Percentiles rank a stretch among this genome's conserved stretches.
phyloP scores from a whole-genome alignment of 1,140 invertebrate species.

The Brachionus manjavacas region DNA sequence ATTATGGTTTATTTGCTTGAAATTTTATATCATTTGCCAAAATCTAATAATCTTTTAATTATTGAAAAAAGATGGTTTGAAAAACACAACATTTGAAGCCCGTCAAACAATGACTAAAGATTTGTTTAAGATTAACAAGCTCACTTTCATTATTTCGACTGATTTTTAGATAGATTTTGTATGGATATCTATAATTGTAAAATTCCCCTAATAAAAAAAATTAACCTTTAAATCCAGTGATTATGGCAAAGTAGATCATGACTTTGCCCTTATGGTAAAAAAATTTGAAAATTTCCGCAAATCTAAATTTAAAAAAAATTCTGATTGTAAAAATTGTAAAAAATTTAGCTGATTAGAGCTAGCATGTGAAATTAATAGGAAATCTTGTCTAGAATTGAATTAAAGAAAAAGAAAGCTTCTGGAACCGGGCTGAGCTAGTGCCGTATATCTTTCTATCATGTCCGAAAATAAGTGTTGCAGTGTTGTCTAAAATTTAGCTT shows the following conservation, averaged over 20 bases:
- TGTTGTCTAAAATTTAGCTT: neutral
- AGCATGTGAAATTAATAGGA: neutral
- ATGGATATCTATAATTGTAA: neutral
- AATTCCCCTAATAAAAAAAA: neutral
- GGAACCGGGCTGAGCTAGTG: neutral
- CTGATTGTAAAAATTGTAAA: neutral
- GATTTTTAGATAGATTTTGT: neutral
- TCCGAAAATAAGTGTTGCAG: neutral
- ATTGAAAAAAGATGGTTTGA: neutral
- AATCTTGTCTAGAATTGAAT: neutral
- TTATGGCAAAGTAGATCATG: neutral
- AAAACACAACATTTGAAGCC: neutral
- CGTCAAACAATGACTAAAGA: neutral
- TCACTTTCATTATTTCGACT: neutral
- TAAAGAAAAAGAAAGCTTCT: neutral
- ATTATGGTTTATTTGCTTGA: neutral
- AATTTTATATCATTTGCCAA: neutral
- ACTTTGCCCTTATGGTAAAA: neutral
- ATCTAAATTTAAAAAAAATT: neutral
- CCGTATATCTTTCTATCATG: neutral
- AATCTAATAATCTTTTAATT: constrained; percentile 7
- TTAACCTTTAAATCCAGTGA: neutral
- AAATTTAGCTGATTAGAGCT: neutral
- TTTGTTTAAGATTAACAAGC: constrained; percentile 4
- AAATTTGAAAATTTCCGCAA: neutral